Evolutionary conservation across 92 coral and sea anemone genomes (phyloP).

Genomic region (Parazoanthus darwini): DNA sequence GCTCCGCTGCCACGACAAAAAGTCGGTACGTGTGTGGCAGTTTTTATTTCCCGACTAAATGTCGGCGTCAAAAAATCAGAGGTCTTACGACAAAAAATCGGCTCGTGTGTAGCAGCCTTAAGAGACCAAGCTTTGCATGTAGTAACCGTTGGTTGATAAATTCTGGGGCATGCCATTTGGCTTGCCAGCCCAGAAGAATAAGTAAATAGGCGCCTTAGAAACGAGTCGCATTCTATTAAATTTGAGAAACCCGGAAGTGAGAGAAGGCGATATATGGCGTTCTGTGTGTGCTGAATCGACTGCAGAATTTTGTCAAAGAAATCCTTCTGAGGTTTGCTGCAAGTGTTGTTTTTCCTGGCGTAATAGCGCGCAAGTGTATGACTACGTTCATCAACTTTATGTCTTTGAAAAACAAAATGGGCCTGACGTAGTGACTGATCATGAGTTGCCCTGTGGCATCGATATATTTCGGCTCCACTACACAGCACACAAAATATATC

Average conservation of each 20-base stretch:
- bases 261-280: slow-evolving; percentile 6
- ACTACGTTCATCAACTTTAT: too few species aligned
- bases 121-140: slow-evolving; percentile 1
- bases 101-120: too few species aligned
- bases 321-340: not conserved
- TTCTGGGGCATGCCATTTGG: not conserved
- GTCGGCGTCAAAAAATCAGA: too few species aligned
- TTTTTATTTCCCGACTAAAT: too few species aligned
- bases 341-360: too few species aligned
- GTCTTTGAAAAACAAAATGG: slow-evolving; percentile 11
- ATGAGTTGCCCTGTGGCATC: slow-evolving; percentile 31
- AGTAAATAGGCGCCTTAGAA: not conserved
- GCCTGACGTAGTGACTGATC: slow-evolving; percentile 27
- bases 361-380: too few species aligned
- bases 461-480: not conserved
- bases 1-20: too few species aligned
- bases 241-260: slow-evolving; percentile 42
- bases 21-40: too few species aligned
- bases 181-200: not conserved
- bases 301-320: not conserved
- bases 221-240: slow-evolving; percentile 44
- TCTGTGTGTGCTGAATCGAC: slow-evolving; percentile 2
- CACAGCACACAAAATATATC: too few species aligned
- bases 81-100: too few species aligned
- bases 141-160: not conserved